A percentile compares a stretch with the other conserved stretches of the same genome.
Evolutionary conservation across 1,140 invertebrate genomes (phyloP).

Genomic region (Polypedilum vanderplanki): DNA sequence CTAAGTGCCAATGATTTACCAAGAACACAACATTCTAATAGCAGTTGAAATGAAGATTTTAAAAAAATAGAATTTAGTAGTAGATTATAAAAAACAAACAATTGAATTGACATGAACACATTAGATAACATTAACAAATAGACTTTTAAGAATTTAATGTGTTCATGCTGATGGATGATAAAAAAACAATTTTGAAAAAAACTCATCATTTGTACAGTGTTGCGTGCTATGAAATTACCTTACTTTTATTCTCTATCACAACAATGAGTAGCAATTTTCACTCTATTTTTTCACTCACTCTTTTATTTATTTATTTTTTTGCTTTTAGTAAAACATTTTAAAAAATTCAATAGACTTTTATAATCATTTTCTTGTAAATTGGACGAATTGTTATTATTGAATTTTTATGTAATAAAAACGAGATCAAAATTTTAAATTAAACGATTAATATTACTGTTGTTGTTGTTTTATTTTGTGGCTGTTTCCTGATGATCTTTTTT

Average conservation of each 20-base stretch:
- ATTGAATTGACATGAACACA: slow-evolving; percentile 27
- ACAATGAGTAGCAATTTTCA: too few species aligned
- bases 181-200: background rate
- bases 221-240: slow-evolving; percentile 17
- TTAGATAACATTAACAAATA: background rate
- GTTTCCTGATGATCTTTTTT: too few species aligned
- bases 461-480: background rate
- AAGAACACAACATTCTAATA: background rate
- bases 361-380: too few species aligned
- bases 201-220: slow-evolving; percentile 12
- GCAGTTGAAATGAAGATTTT: too few species aligned
- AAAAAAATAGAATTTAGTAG: too few species aligned
- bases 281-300: background rate
- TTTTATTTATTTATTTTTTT: background rate
- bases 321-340: too few species aligned
- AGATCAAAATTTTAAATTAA: too few species aligned
- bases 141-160: background rate
- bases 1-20: slow-evolving; percentile 35
- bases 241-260: background rate
- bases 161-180: slow-evolving; percentile 17
- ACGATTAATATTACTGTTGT: background rate
- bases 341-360: too few species aligned
- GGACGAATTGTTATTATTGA: background rate
- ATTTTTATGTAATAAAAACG: background rate
- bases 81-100: background rate